Evolutionary conservation across 2,888 invertebrate genomes (phyloP), one percentile per base, ranked within the genome.

Genomic region (Lasioglossum zephyrum): DNA sequence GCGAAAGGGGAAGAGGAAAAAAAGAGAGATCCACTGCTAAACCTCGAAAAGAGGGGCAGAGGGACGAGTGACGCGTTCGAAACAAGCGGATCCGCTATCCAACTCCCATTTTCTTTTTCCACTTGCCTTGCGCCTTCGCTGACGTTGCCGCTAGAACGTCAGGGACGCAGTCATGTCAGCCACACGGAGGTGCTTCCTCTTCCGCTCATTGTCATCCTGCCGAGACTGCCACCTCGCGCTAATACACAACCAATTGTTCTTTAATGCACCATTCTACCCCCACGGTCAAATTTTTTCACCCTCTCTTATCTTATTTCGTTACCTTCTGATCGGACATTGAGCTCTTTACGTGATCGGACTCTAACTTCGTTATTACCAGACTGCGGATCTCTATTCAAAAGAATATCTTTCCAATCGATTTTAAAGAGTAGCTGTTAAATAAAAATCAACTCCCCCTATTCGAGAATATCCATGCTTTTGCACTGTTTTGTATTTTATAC

Each of bases 31-130:
- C 13, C 70, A 77, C 74, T 44, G 77, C 57, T 79, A 79, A 78
- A 79, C 69, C 81, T 36, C 26, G 36, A 16, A 44, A 53, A 75
- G 77, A 69, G 60, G 73, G 60, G 73, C 53, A 72, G 69, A 53
- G 69, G 84, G 82, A 81, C 73, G 84, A 86, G 86, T 79, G 89
- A 88, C 89, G 88, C 81, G 85, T 85, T 75, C 80, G 87, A 87
- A 86, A 91, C 88, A 87, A 84, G 82, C 86, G 83, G 80, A 85
- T 86, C 82, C 66, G 31, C 66, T 31, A 39, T 69, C 77, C 70
- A 69, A 57, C 73, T 79, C 70, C 69, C 49, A 77, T 84, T 76
- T 75, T 73, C 77, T 76, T 77, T 81, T 77, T 78, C 70, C 69
- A 78, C 73, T 75, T 49, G 72, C 39, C 66, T 44, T 78, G n/a